phyloP scores from a whole-genome alignment of 2,888 invertebrate species.

The Pteria penguin region DNA sequence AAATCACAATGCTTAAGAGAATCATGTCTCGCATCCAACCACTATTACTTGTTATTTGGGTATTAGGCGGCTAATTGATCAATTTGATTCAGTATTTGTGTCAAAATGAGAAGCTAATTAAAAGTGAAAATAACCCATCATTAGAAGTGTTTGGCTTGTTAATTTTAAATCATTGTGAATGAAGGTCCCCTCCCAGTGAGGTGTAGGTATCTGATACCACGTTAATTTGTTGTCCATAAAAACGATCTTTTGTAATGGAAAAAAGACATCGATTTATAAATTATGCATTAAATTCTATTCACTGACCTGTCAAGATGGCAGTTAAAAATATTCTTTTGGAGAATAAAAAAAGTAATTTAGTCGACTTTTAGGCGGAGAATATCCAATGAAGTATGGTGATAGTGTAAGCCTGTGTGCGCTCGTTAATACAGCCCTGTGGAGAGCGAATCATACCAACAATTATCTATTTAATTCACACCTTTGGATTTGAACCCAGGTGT shows the following conservation, averaged over 20 bases:
- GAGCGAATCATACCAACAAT: not conserved
- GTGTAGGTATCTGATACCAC: constrained; percentile 1
- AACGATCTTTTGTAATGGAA: constrained; percentile 6
- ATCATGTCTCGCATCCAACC: too few species aligned
- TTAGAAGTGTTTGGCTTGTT: constrained; percentile 8
- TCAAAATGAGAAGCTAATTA: constrained; percentile 4
- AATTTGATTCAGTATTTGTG: constrained; percentile 22
- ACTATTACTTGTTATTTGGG: too few species aligned
- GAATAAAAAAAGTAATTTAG: not conserved
- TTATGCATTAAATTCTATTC: not conserved
- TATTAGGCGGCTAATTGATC: constrained; percentile 25
- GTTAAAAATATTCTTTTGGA: not conserved
- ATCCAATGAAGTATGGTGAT: not conserved
- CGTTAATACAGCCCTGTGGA: not conserved
- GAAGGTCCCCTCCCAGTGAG: constrained; percentile 5
- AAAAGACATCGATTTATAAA: constrained; percentile 22
- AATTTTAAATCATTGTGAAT: constrained; percentile 5
- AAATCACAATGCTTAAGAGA: too few species aligned
- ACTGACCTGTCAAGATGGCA: constrained; percentile 13
- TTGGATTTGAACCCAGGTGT: not conserved
- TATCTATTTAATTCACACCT: not conserved
- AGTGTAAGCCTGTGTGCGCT: not conserved
- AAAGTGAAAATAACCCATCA: constrained; percentile 8
- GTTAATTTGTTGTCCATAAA: constrained; percentile 28
- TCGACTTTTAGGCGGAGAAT: not conserved